Evolutionary conservation across 2,113 vertebrate species (phyloP), one percentile per base, ranked within the genome.

Genomic region (Macrotis lagotis): DNA sequence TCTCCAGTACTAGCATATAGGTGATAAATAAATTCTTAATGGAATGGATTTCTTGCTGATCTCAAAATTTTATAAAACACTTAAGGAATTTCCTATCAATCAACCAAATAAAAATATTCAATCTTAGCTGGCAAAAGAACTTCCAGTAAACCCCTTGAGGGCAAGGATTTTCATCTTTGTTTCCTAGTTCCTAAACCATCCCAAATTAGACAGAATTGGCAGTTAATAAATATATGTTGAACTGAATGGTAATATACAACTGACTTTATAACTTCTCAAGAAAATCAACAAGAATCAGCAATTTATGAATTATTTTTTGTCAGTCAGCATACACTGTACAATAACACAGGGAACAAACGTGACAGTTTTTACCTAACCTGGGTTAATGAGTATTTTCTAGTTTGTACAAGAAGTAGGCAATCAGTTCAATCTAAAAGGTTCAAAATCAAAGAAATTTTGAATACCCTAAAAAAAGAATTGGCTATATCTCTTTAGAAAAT

Each of bases 281-380:
- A 93, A 1, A 89, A 88, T 95, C 19, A 50, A 96, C 8, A 92
- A 22, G 47, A 91, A 91, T 94, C 83, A 49, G 44, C 52, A 26
- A 52, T 90, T 94, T 93, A 93, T 91, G 48, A 90, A 51, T n/a
- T 48, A 91, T 92, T 48, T 92, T 49, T 53, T n/a, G 89, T 25
- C 26, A 59, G 12, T 44, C 91, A 91, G 31, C 51, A 50, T 31
- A 93, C 8, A 66, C 7, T 91, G 11, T 94, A 37, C 3, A 93
- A 28, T 55, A 10, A 96, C 16, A 95, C 59, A 94, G 51, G 83
- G 31, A 95, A 94, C 26, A 66, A 93, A 94, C 83, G 66, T 94
- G 51, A 93, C 48, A 94, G 90, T 96, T 93, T 93, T 28, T 93
- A 48, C 92, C 90, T 97, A 91, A 25, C 51, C 28, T 93, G 88